Percentiles rank a stretch among this genome's conserved stretches.
phyloP scores from a whole-genome alignment of 1,140 invertebrate genomes.

The Orchesella cincta region DNA sequence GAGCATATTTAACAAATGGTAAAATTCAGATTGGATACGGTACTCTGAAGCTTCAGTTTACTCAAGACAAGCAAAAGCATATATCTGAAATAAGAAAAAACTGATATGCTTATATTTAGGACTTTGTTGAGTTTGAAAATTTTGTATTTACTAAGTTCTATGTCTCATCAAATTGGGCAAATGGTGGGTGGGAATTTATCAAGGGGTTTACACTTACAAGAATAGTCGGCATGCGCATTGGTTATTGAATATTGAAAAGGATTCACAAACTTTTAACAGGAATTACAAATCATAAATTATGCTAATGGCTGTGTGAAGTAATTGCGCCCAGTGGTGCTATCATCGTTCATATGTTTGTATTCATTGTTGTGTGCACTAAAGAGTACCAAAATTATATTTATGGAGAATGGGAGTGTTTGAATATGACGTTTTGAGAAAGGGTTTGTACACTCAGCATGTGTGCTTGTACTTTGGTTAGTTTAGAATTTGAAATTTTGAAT shows the following conservation, averaged over 20 bases:
- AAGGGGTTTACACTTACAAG: constrained; percentile 26
- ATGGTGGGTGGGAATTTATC: constrained; percentile 20
- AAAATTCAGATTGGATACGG: no score
- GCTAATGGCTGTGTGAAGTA: neutral
- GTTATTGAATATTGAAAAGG: constrained; percentile 11
- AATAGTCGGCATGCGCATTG: neutral
- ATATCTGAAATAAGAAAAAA: no score
- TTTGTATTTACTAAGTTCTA: neutral
- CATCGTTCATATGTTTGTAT: neutral
- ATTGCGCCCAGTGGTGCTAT: constrained; percentile 21
- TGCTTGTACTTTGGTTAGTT: neutral
- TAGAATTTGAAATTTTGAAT: neutral
- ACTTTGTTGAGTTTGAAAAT: constrained; percentile 6
- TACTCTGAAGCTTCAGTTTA: no score
- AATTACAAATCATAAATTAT: constrained; percentile 1
- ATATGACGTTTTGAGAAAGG: constrained; percentile 7
- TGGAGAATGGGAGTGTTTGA: constrained; percentile 12
- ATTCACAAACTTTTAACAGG: neutral
- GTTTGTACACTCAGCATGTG: constrained; percentile 3
- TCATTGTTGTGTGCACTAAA: neutral
- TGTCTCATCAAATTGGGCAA: no score
- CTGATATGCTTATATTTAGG: neutral
- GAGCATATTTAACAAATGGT: no score
- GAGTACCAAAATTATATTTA: neutral
- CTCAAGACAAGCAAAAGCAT: no score